Base-by-base conservation (phyloP, 2,888 invertebrate species). In the Crepidodera aurea region DNA sequence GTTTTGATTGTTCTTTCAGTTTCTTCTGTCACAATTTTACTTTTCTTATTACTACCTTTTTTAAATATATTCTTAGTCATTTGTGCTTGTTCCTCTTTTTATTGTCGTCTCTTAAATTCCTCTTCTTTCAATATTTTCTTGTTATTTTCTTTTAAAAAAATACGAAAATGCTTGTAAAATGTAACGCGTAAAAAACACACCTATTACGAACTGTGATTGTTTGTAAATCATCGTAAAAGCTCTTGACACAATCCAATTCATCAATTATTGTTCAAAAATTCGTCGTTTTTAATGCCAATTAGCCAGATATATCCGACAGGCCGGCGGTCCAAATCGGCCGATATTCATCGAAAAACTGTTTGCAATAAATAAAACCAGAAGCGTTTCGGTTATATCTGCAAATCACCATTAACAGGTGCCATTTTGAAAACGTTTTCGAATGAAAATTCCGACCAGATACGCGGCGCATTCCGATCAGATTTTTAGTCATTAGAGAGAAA, bases 391-490 rank as follows among this genome's bases (percentile, higher is more conserved):
- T 54, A n/a, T n/a, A 66, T 64, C 57, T 53, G 29, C 54, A 60
- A 58, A 64, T 62, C 59, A 34, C 62, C 56, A 64, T 63, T 61
- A 65, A 58, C 67, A 60, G 65, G 64, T 67, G 65, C 63, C 57
- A 44, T 60, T 64, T 65, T 65, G 59, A 62, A 58, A 44, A 42
- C 22, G 27, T 25, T 51, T 44, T 48, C 57, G 18, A 53, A 63
- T 61, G 59, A 40, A 64, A 65, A 59, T 44, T 55, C 44, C 22
- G 44, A 8, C 34, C 13, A 10, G 22, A 12, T 34, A 12, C 6
- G 1, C 13, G 8, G n/a, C 13, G 34, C 34, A 13, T 13, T 34
- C 10, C 13, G 34, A 34, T 12, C 34, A 34, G 3, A 34, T 34
- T 34, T 29, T 34, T 2, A 13, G 13, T 34, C 34, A 34, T 34